Percentiles rank a stretch among this genome's conserved stretches.
Evolutionary conservation across 2,797 vertebrate genomes (phyloP).

Genomic region (Silurus aristotelis): DNA sequence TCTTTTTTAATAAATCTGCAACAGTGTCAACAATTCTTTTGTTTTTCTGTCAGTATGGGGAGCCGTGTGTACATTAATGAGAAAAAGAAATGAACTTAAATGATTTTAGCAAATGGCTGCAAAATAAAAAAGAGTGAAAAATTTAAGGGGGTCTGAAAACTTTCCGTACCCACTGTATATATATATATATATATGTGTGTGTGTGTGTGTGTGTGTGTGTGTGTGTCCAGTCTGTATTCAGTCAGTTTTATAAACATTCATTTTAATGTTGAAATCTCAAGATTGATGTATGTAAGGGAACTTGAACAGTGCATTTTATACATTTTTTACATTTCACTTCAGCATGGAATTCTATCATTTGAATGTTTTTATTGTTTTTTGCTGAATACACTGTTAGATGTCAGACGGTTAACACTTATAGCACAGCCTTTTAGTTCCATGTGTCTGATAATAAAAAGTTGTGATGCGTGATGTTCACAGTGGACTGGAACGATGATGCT

Average conservation of each 20-base stretch:
- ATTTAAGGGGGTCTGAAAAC: too few species aligned
- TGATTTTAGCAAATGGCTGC: too few species aligned
- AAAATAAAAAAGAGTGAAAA: too few species aligned
- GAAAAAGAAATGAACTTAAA: too few species aligned
- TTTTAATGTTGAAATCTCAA: constrained; percentile 86
- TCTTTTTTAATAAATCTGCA: too few species aligned
- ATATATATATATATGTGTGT: constrained; percentile 52
- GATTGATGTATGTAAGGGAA: constrained; percentile 76
- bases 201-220: constrained; percentile 40
- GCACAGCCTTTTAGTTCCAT: neutral
- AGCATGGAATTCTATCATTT: neutral
- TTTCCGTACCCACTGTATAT: too few species aligned
- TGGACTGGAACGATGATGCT: constrained; percentile 87
- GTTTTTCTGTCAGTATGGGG: too few species aligned
- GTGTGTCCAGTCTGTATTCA: constrained; percentile 33
- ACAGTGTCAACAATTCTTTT: too few species aligned
- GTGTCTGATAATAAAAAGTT: constrained; percentile 44
- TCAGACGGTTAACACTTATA: neutral
- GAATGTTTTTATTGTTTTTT: neutral
- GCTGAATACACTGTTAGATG: too few species aligned
- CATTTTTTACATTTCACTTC: neutral
- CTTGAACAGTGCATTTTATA: constrained; percentile 19
- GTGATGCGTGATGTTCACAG: constrained; percentile 63
- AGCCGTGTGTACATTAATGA: too few species aligned
- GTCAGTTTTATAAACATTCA: constrained; percentile 46